phyloP scores from a whole-genome alignment of 2,888 invertebrate species.

The Sphaeridia pumilis region DNA sequence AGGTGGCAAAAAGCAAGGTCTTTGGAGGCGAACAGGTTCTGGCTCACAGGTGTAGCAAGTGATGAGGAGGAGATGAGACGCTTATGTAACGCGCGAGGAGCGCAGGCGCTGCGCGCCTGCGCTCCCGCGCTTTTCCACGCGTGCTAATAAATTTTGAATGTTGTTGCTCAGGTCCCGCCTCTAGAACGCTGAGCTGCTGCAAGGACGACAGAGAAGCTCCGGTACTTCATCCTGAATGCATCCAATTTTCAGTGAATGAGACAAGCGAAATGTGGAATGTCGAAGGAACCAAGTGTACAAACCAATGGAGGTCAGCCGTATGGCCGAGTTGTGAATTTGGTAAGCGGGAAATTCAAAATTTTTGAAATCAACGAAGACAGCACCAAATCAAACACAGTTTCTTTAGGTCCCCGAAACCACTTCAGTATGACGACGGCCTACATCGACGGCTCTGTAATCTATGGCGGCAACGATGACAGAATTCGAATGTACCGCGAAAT shows the following conservation, averaged over 20 bases:
- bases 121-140: no score
- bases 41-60: no score
- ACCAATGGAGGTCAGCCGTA: conserved; percentile 42
- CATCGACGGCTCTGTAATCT: conserved; percentile 46
- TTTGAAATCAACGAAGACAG: no score
- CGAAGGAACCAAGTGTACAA: conserved; percentile 40
- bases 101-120: no score
- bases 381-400: no score
- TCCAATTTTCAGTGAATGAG: conserved; percentile 44
- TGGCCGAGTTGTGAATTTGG: conserved; percentile 46
- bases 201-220: conserved; percentile 3
- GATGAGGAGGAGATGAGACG: no score
- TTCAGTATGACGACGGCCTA: conserved; percentile 47
- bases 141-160: no score
- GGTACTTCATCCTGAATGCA: conserved; percentile 43
- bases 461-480: conserved; percentile 44
- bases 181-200: conserved; percentile 49
- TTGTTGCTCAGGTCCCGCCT: background rate
- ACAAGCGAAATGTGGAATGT: conserved; percentile 43
- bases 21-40: no score
- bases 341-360: conserved; percentile 9
- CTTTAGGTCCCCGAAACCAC: conserved; percentile 43
- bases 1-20: no score
- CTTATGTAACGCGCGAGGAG: no score
- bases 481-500: conserved; percentile 3